Base-by-base conservation (phyloP, 2,113 vertebrate species). In the Alces alces region DNA sequence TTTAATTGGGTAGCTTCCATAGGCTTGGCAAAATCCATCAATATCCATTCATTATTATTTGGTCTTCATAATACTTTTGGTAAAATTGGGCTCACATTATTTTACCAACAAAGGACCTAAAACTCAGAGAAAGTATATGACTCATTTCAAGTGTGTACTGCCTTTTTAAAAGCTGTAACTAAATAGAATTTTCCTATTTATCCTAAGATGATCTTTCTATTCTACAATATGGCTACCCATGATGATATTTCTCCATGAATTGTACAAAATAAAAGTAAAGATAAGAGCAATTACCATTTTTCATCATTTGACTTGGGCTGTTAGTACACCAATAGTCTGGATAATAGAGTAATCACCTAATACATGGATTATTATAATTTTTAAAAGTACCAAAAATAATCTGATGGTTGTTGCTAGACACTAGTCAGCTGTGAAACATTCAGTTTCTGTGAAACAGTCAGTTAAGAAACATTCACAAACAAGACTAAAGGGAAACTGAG, bases 1-100 rank as follows among this genome's bases (percentile, higher is more conserved):
- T 98, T 97, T 98, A 94, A 93, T 73, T 83, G n/a, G 7, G 54
- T 47, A 93, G 85, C 33, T 9, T 70, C 93, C 89, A 57, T 25
- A 94, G 86, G 27, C 12, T 25, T 91, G 36, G 50, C 33, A 96
- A 95, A 96, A 89, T 61, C 30, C 43, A 64, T 96, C 64, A 91
- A 21, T n/a, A 94, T 89, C 15, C 55, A n/a, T 39, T 39, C 28
- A 11, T 43, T 94, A 73, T 82, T 89, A 83, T 91, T 83, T 91
- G 36, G 45, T 92, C 25, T 66, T 76, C 43, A n/a, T 36, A 86
- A 91, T 39, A 86, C 25, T 96, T 93, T 86, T 50, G 54, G 54
- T 78, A 82, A 92, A 78, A 60, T 57, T 88, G 52, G 9, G 21
- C 25, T 86, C 19, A 57, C 82, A 70, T 57, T 60, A 82, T 86